Evolutionary conservation across 1,140 invertebrate genomes (phyloP).

Genomic region (Brachionus rotundiformis): DNA sequence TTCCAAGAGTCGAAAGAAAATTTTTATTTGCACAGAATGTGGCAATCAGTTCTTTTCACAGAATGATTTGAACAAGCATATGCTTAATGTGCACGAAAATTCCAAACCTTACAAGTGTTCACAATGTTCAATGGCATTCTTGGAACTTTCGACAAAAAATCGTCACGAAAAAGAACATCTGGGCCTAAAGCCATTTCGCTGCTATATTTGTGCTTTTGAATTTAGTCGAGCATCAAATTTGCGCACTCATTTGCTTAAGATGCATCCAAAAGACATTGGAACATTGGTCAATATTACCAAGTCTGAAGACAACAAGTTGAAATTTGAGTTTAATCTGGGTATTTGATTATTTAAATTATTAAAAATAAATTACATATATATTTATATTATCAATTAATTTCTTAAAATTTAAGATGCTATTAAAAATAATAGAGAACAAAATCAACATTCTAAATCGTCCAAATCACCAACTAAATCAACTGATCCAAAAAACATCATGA

Average conservation of each 20-base stretch:
- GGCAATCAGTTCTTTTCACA: slow-evolving; percentile 21
- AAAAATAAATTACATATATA: too few species aligned
- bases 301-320: slow-evolving; percentile 6
- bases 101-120: slow-evolving; percentile 2
- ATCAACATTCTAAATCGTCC: not conserved
- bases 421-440: not conserved
- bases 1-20: slow-evolving; percentile 22
- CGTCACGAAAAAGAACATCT: slow-evolving; percentile 35
- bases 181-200: slow-evolving; percentile 22
- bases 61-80: slow-evolving; percentile 36
- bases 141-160: slow-evolving; percentile 27
- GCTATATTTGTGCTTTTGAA: slow-evolving; percentile 38
- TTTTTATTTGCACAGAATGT: slow-evolving; percentile 11
- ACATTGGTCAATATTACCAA: slow-evolving; percentile 24
- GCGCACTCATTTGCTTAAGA: slow-evolving; percentile 25
- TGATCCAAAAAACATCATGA: not conserved
- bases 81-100: not conserved
- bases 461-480: not conserved
- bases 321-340: slow-evolving; percentile 43
- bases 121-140: slow-evolving; percentile 19
- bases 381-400: not conserved
- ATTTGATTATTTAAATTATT: not conserved
- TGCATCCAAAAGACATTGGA: not conserved
- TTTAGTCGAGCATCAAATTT: slow-evolving; percentile 44
- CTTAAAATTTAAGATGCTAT: slow-evolving; percentile 19